Evolutionary conservation across 1,140 invertebrate species (phyloP).

Genomic region (Scaptomyza hsui): DNA sequence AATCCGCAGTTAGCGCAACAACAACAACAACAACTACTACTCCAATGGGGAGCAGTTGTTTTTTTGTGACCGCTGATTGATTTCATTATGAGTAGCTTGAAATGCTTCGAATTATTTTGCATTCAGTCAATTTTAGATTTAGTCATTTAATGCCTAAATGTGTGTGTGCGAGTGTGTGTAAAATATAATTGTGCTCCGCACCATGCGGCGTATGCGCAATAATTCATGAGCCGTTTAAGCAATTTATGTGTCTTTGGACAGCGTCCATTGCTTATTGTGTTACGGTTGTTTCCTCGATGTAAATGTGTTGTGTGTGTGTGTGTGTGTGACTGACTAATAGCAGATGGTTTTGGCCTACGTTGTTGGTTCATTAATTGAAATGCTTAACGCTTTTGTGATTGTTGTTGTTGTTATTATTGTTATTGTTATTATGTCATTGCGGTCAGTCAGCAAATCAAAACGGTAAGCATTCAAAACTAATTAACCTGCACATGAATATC

Average conservation of each 20-base stretch:
- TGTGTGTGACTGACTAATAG: constrained; percentile 63
- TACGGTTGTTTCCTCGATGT: constrained; percentile 25
- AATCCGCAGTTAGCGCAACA: constrained; percentile 59
- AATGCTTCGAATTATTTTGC: constrained; percentile 73
- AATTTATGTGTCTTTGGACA: constrained; percentile 62
- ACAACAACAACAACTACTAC: constrained; percentile 29
- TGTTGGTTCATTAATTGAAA: constrained; percentile 74
- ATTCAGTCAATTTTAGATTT: constrained; percentile 64
- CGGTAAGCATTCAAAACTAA: constrained; percentile 19
- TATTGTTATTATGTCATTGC: constrained; percentile 76
- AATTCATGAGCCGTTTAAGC: constrained; percentile 76
- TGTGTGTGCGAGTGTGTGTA: constrained; percentile 6
- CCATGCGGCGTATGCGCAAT: constrained; percentile 75
- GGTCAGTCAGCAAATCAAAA: constrained; percentile 49
- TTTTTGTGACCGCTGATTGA: constrained; percentile 58
- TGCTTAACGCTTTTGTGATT: constrained; percentile 24
- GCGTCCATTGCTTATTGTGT: constrained; percentile 29
- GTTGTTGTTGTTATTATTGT: constrained; percentile 42
- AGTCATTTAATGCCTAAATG: constrained; percentile 18
- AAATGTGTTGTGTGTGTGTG: constrained; percentile 4
- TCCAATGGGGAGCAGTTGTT: constrained; percentile 25
- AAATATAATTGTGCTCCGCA: constrained; percentile 69
- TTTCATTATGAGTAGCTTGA: constrained; percentile 58
- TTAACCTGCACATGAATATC: constrained; percentile 26
- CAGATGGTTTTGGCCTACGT: constrained; percentile 61